Evolutionary conservation across 2,888 invertebrate genomes (phyloP).

Genomic region (Stenodera caucasica): DNA sequence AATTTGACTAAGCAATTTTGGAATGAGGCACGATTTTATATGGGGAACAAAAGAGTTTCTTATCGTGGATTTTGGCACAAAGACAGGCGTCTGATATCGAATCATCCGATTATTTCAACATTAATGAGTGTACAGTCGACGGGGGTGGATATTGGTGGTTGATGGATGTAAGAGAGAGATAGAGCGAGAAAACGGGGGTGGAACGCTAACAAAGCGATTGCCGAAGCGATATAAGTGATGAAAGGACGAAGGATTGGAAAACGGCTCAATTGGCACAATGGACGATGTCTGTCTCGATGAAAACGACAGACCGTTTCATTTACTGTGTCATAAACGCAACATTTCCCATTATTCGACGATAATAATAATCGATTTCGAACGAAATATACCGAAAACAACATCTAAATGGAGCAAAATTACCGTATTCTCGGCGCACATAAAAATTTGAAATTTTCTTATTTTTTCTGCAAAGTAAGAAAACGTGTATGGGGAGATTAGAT

Average conservation of each 20-base stretch:
- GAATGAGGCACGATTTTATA: too few relatives aligned
- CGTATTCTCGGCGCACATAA: background rate
- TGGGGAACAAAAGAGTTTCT: too few relatives aligned
- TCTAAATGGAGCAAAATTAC: too few relatives aligned
- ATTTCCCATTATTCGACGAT: background rate
- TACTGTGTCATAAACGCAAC: background rate
- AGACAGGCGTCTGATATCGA: background rate
- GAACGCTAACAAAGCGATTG: conserved; percentile 4
- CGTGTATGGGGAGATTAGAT: too few relatives aligned
- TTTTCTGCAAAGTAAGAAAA: too few relatives aligned
- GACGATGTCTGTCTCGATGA: background rate
- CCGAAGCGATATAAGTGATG: background rate
- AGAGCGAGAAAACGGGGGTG: background rate
- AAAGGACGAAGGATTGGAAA: background rate
- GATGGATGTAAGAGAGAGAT: background rate
- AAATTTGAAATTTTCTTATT: background rate
- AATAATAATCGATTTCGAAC: background rate
- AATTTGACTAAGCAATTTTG: too few relatives aligned
- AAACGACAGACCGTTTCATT: background rate
- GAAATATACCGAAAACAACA: background rate
- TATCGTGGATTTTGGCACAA: background rate
- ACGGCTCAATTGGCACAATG: background rate
- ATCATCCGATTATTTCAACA: background rate
- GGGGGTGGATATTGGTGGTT: background rate
- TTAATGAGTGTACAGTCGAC: background rate